Base-by-base conservation (phyloP, 2,113 vertebrate genomes). In the Telmatochromis brichardi region DNA sequence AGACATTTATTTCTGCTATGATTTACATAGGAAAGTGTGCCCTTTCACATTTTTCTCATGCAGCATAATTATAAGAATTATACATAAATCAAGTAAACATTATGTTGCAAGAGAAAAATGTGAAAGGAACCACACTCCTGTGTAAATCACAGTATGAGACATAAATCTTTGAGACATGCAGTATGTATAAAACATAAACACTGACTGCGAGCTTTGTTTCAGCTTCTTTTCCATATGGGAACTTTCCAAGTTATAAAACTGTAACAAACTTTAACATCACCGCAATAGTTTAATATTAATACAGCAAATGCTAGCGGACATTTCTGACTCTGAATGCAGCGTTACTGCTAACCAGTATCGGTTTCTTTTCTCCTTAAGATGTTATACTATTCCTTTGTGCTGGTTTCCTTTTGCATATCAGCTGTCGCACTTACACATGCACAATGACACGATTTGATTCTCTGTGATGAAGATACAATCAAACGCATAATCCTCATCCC, bases 391-490 rank as follows among this genome's bases (percentile, higher is more conserved):
- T 55, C 21, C 33, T 13, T 45, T n/a, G 6, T 9, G 15, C 68
- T 5, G 47, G 26, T 80, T 76, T 84, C 58, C 19, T 55, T 78
- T 53, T 71, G 6, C 23, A 31, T 9, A 58, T 40, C 71, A 81
- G 50, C 82, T 86, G 85, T 71, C 86, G 57, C 63, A 28, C 50
- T 80, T 33, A 40, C 63, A 60, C n/a, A 89, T 73, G 83, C 85
- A 86, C 76, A 9, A n/a, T 54, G 80, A 31, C 71, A 87, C 4
- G 47, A 90, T 79, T 81, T 21, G 5, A 91, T 90, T 92, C 88
- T 80, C 86, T 88, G 80, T 92, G 90, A 93, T 89, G 86, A 86
- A 50, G 81, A 89, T 35, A 68, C 5, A 82, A 89, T 92, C 86
- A 91, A 90, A 89, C 13, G 65, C 87, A 88, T n/a, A 63, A 82